Base-by-base conservation (phyloP, 2,888 invertebrate genomes). In the Desoria tigrina region DNA sequence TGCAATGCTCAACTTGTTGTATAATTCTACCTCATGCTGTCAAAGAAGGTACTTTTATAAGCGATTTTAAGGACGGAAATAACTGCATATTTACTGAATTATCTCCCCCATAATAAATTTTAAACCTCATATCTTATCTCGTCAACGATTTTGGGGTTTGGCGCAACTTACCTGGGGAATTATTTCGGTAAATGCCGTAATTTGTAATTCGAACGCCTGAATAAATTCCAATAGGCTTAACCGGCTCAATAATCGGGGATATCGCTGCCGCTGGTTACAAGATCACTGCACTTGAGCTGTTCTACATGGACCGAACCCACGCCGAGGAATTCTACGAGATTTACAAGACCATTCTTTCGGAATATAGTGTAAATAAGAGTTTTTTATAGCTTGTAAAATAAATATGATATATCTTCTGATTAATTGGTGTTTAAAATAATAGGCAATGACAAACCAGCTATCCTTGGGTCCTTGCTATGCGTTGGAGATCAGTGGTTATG, bases 281-380 rank as follows among this genome's bases (percentile, higher is more conserved):
- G 53, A 86, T 96, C 50, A 87, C 89, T 0, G 92, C 90, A 0
- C 82, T 94, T 68, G 88, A 90, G 79, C 88, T 91, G 86, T 86
- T 89, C 74, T 83, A 87, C 67, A 83, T 96, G 76, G 90, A 90
- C 76, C 87, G 87, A 69, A 85, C 88, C 0, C 90, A 93, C 79
- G 92, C 92, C 4, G 90, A 92, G 76, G 94, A 95, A 79, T 95
- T 95, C 81, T 87, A 90, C 78, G 94, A 95, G 82, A 89, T 95
- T 2, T 96, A 96, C 80, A 92, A 92, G 79, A 94, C 93, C 1
- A 90, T 93, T 59, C 84, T 92, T 42, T 86, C 87, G 1, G 91
- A 92, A 77, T 90, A 87, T 79, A 84, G 86, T 79, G 89, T 88
- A 78, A 77, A 77, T 61, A 14, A 50, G 21, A 21, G n/a, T 50